Base-by-base conservation (phyloP, 1,140 invertebrate genomes). In the Drosophila malerkotliana region DNA sequence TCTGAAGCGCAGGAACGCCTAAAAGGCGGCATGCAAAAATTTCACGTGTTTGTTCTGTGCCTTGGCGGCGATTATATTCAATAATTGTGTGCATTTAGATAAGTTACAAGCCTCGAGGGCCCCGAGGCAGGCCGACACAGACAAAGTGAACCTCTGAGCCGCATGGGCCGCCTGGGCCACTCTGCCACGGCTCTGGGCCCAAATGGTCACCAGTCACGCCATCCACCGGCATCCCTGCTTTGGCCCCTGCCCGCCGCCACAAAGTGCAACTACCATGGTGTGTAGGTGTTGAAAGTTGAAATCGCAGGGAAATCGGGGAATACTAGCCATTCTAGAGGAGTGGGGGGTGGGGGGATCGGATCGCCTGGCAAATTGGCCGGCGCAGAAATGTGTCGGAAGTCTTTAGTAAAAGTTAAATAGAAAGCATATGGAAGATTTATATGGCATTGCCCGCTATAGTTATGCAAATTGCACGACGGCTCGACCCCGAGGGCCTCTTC, bases 41-140 rank as follows among this genome's bases (percentile, higher is more conserved):
- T 59, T 9, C 51, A 32, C 57, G 51, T 79, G 80, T 84, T 81
- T 85, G 87, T 81, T 90, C 21, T 56, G 37, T 34, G 21, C 28
- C 41, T 49, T 32, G 59, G 10, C 60, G 55, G 48, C 87, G 87
- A 90, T 90, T 90, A 90, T 90, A 90, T 90, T 90, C 87, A 90
- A 90, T 90, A 90, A 90, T 90, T 90, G 87, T 90, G 87, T 90
- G 77, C 87, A 90, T 90, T 90, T 90, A 90, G 87, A 90, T 87
- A 90, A 85, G 75, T 85, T 85, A 78, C 78, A 85, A 87, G 78
- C 75, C 79, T 45, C 75, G 60, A 69, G 79, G 68, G 72, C 67
- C 18, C 15, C 62, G 1, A 21, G 21, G 21, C 21, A 21, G 21
- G 45, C 80, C 72, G 80, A 64, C 62, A 74, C 48, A 30, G 39